Conservation (phyloP, 2,113 vertebrate genomes). For the Dicrurus megarhynchus region DNA sequence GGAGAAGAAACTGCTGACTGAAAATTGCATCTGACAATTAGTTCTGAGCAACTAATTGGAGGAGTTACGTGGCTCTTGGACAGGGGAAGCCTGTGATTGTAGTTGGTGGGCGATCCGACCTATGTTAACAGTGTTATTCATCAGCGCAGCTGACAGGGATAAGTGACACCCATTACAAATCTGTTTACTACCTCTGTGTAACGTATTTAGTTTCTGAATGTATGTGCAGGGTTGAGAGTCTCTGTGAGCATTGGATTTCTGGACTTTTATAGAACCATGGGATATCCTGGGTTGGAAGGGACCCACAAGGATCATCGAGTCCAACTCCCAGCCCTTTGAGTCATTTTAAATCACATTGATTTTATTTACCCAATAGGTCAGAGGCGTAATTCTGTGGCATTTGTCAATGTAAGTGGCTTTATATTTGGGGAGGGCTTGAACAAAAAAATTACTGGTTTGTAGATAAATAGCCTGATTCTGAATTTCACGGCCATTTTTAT, state of each 20-base stretch:
- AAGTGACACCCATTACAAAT: neutral
- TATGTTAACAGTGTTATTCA: neutral
- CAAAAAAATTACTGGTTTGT: neutral
- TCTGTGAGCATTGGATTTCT: neutral
- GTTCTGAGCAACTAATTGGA: slow-evolving; percentile 26
- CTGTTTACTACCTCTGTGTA: slow-evolving; percentile 7
- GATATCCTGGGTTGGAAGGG: neutral
- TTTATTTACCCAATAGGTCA: neutral
- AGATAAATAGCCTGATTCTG: neutral
- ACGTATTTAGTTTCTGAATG: neutral
- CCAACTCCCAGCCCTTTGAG: neutral
- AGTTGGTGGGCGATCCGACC: slow-evolving; percentile 30
- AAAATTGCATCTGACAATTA: slow-evolving; percentile 43
- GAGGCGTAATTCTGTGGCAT: neutral
- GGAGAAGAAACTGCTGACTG: slow-evolving; percentile 1
- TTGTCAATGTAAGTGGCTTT: neutral
- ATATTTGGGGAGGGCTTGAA: neutral
- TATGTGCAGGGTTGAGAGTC: neutral
- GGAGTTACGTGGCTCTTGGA: slow-evolving; percentile 14
- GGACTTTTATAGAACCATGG: neutral
- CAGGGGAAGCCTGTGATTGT: neutral
- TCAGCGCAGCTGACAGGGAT: neutral
- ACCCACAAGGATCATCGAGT: neutral
- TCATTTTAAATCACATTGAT: neutral
- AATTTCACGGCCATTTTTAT: neutral